Evolutionary conservation across 2,888 invertebrate species (phyloP), one percentile per base, ranked within the genome.

Genomic region (Macrosoma leucophasiata): DNA sequence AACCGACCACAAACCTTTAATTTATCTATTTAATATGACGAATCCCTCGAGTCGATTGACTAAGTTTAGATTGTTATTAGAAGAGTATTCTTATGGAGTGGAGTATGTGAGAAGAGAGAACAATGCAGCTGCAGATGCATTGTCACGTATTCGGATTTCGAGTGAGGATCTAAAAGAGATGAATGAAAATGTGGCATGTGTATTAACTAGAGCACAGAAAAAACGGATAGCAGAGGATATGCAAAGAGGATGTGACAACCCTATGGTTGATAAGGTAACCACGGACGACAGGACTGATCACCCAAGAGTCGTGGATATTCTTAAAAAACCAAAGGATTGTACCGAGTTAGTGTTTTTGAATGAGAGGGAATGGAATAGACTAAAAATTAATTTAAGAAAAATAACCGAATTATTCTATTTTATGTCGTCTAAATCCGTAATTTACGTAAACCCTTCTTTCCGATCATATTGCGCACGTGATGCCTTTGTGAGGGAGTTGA

Each of bases 151-250:
- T n/a, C 6, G 13, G 2, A 23, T 45, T 15, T 11, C 39, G 10
- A 29, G 33, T 19, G 34, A 33, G 7, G 36, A 41, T 11, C 33
- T 43, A 11, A 43, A 43, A 41, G 39, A 39, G 14, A 43, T 46
- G 33, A 13, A 39, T 23, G 32, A 35, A 18, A 9, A 7, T 23
- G 19, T 19, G n/a, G n/a, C n/a, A 19, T 19, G 9, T 19, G 19
- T 19, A 9, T n/a, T 19, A 7, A 19, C 19, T 8, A 8, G 19
- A n/a, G 19, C 19, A n/a, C 19, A n/a, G n/a, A n/a, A 19, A 19
- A 19, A 9, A 19, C 19, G 19, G 9, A 19, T 8, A 19, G 9
- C 9, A 9, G 9, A 19, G 7, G 19, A 19, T 19, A 19, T 19
- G 9, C 7, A 19, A n/a, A 19, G n/a, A 3, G 19, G 19, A 19